Base-by-base conservation (phyloP, 1,140 invertebrate genomes). In the Nymphalis io region DNA sequence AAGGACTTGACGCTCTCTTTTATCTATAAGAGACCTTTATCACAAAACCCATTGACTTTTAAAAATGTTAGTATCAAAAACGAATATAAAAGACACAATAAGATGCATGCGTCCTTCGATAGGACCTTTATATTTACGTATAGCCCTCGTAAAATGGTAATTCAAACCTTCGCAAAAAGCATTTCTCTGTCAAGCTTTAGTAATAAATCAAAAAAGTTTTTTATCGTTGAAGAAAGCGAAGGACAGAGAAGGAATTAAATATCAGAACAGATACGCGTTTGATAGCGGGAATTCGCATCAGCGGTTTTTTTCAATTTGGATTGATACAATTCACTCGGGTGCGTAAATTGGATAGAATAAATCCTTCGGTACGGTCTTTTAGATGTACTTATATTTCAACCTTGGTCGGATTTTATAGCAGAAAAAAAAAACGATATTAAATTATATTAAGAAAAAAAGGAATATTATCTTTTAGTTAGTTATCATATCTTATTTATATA, bases 231-330 rank as follows among this genome's bases (percentile, higher is more conserved):
- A 20, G 60, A 44, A 58, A 73, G 55, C 21, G 69, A 73, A 61
- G 58, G 51, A 64, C 68, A 62, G 62, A 66, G 65, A 60, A 78
- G 72, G 74, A 79, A 84, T 84, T 80, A 83, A 82, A 82, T 80
- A 78, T 76, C 74, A 68, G 66, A 68, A 55, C 55, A 44, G 67
- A 74, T 68, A 70, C 74, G 70, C 70, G 68, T 68, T 70, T 76
- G 72, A 74, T 72, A 68, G 68, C 40, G 55, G 23, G 73, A 59
- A 74, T 77, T 65, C 79, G 80, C 69, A 64, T 77, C 76, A 69
- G 16, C 62, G 75, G 65, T 68, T 80, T 51, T 79, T 85, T 80
- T 77, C 71, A 85, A 42, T 84, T 79, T 80, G 69, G 70, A 75
- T 77, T 79, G 76, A 79, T 73, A 75, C 70, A 76, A 68, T 60